Conservation (phyloP, 2,113 vertebrate species). For the Anthoscopus minutus region DNA sequence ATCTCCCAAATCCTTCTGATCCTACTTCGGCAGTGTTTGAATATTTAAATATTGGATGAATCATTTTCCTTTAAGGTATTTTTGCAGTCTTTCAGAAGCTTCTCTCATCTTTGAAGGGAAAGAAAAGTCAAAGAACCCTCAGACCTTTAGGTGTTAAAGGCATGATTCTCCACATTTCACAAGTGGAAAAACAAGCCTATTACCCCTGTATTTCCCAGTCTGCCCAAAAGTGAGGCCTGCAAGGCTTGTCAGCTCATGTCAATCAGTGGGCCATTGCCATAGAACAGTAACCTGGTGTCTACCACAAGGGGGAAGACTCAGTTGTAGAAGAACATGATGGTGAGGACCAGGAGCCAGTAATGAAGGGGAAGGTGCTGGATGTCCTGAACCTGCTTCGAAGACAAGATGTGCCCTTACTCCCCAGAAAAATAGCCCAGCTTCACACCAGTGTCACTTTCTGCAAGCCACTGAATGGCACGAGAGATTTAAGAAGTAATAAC, state of each 20-base stretch:
- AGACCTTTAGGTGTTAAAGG: not conserved
- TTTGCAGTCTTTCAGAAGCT: not conserved
- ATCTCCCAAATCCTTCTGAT: not conserved
- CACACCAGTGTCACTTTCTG: not conserved
- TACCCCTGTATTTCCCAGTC: not conserved
- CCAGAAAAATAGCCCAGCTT: not conserved
- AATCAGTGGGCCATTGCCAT: not conserved
- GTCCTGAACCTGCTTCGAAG: constrained; percentile 74
- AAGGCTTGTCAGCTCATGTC: not conserved
- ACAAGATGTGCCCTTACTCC: not conserved
- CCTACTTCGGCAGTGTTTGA: not conserved
- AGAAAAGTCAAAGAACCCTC: not conserved
- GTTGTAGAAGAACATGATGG: constrained; percentile 84
- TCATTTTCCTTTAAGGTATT: not conserved
- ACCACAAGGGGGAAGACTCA: constrained; percentile 80
- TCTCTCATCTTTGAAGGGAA: not conserved
- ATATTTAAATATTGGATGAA: not conserved
- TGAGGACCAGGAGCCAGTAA: constrained; percentile 81
- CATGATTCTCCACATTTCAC: not conserved
- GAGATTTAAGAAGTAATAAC: not conserved
- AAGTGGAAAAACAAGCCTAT: not conserved
- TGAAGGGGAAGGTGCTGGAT: constrained; percentile 64
- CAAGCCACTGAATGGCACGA: not conserved
- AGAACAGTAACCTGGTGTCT: constrained; percentile 73
- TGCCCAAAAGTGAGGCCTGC: not conserved